Conservation (phyloP, 2,888 invertebrate genomes). For the Hyalella azteca region DNA sequence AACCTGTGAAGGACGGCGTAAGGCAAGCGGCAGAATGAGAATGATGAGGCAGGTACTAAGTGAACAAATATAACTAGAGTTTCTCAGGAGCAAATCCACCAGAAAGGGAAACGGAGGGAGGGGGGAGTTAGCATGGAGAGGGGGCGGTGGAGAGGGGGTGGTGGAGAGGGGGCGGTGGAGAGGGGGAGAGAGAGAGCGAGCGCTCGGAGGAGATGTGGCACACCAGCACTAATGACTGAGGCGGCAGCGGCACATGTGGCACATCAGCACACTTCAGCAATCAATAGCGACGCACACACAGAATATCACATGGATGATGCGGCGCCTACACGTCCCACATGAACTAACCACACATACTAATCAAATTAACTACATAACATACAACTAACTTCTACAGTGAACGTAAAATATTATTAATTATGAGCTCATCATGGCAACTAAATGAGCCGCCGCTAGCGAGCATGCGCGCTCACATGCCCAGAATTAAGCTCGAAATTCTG, state of each 20-base stretch:
- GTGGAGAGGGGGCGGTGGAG: slow-evolving; percentile 18
- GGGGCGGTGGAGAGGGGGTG: slow-evolving; percentile 27
- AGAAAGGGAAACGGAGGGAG: slow-evolving; percentile 33
- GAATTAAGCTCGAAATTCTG: neutral
- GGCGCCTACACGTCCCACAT: neutral
- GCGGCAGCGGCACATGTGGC: neutral
- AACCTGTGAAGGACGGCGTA: neutral
- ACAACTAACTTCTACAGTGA: neutral
- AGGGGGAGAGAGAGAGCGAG: neutral
- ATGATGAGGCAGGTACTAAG: neutral
- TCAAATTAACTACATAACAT: neutral
- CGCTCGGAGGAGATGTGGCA: slow-evolving; percentile 19
- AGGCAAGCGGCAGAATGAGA: neutral
- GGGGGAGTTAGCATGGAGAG: slow-evolving; percentile 15
- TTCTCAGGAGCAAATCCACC: slow-evolving; percentile 4
- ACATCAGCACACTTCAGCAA: slow-evolving; percentile 28
- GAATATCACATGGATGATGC: slow-evolving; percentile 24
- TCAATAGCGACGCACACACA: slow-evolving; percentile 14
- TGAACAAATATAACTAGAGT: slow-evolving; percentile 23
- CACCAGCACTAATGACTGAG: neutral
- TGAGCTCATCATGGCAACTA: too few species aligned
- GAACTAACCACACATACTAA: neutral
- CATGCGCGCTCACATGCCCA: neutral
- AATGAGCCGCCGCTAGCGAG: too few species aligned
- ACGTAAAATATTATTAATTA: neutral